Percentiles rank a stretch among this genome's conserved stretches.
Conservation (phyloP, 2,113 vertebrate species). For the Spheniscus mendiculus region DNA sequence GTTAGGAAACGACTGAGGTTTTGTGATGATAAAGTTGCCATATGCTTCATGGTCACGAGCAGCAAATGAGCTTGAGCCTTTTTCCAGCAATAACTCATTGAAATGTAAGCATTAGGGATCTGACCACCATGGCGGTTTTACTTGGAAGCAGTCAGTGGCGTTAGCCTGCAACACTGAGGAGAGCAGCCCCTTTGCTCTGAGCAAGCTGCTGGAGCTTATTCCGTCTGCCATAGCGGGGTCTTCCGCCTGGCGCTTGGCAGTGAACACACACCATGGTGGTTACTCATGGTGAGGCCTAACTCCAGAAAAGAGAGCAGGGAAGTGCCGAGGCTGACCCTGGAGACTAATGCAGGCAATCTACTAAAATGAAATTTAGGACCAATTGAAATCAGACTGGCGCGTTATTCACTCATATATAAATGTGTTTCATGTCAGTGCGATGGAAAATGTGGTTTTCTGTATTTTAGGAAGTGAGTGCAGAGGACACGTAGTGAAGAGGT, state of each 20-base stretch:
- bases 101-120: neutral
- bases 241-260: accelerated
- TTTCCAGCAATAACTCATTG: neutral
- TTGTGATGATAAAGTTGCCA: neutral
- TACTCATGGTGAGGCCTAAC: too few species aligned
- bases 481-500: neutral
- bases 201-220: neutral
- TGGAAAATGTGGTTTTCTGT: neutral
- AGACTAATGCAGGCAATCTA: neutral
- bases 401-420: accelerated
- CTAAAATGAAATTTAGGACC: neutral
- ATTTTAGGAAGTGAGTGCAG: neutral
- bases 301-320: neutral
- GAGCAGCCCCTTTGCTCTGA: neutral
- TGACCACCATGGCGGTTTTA: neutral
- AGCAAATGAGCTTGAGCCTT: neutral
- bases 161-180: neutral
- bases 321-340: neutral
- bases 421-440: neutral
- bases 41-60: neutral
- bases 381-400: neutral
- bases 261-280: accelerated
- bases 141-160: neutral
- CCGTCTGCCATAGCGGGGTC: accelerated
- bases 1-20: neutral